Percentiles rank a stretch among this genome's conserved stretches.
These are phyloP conservation scores for Entelurus aequoreus DNA, from an alignment of 2,113 vertebrate species.

Conservation along the genomic window DNA sequence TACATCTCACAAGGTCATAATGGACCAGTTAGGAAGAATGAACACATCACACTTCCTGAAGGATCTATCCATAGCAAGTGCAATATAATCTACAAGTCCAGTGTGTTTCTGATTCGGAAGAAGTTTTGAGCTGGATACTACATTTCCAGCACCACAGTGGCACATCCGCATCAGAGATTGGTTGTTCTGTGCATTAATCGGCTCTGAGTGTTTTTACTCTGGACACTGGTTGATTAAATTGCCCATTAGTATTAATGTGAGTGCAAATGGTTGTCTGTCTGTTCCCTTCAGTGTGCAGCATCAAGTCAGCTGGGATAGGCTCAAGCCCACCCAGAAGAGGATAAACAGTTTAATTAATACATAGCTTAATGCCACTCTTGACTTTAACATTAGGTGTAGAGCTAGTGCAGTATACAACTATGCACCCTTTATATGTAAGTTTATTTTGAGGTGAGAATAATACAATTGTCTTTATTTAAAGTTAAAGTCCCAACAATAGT, in stretches of 20 bases:
- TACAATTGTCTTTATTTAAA: neutral
- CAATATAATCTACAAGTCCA: neutral
- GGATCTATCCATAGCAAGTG: neutral
- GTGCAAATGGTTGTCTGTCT: too few relatives aligned
- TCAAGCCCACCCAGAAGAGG: too few relatives aligned
- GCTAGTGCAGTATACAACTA: neutral
- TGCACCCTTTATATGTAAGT: neutral
- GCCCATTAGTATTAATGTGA: too few relatives aligned
- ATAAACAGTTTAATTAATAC: too few relatives aligned
- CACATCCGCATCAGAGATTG: too few relatives aligned
- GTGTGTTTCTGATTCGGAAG: neutral
- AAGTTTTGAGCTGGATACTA: neutral
- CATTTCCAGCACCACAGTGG: neutral
- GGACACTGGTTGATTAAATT: too few relatives aligned
- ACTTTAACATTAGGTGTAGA: neutral
- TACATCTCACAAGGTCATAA: neutral
- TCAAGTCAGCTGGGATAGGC: too few relatives aligned
- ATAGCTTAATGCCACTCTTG: neutral
- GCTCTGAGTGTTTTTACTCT: too few relatives aligned
- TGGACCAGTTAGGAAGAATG: neutral
- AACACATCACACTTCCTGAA: too few relatives aligned
- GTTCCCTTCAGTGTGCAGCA: too few relatives aligned
- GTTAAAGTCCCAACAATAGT: too few relatives aligned
- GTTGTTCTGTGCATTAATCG: too few relatives aligned
- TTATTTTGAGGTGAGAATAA: neutral